phyloP scores from a whole-genome alignment of 2,888 invertebrate species.

The Drosophila barbarae region DNA sequence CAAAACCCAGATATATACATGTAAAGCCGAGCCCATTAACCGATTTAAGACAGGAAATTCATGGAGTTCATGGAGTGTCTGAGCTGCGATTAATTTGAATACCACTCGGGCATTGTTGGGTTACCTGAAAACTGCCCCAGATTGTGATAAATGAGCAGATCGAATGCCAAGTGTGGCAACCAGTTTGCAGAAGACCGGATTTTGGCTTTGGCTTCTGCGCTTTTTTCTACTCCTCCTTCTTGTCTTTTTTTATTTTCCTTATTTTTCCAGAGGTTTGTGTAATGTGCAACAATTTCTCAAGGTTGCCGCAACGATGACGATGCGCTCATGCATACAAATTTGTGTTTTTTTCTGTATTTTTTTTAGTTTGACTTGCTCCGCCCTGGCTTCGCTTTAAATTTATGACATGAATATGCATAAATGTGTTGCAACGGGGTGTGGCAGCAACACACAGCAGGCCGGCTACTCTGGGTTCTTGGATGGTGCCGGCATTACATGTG shows the following conservation, averaged over 20 bases:
- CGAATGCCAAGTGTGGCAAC: slow-evolving; percentile 62
- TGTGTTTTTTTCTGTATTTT: slow-evolving; percentile 1
- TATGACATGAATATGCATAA: slow-evolving; percentile 74
- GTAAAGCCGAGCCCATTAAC: not conserved
- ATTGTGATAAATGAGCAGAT: slow-evolving; percentile 67
- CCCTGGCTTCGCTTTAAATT: slow-evolving; percentile 40
- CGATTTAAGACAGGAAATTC: slow-evolving; percentile 15
- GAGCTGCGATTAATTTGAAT: slow-evolving; percentile 56
- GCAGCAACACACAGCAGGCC: slow-evolving; percentile 22
- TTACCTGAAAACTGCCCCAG: slow-evolving; percentile 42
- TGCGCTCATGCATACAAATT: slow-evolving; percentile 66
- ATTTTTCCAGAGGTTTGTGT: slow-evolving; percentile 25
- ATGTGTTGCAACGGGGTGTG: slow-evolving; percentile 66
- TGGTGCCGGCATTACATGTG: slow-evolving; percentile 56
- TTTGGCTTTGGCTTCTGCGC: slow-evolving; percentile 12
- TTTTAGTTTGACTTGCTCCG: slow-evolving; percentile 4
- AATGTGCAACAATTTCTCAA: slow-evolving; percentile 59
- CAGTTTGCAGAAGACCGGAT: slow-evolving; percentile 53
- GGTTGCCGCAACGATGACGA: slow-evolving; percentile 55
- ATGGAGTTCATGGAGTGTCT: slow-evolving; percentile 10
- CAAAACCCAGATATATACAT: not conserved
- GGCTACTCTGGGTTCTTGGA: slow-evolving; percentile 20
- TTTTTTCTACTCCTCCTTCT: slow-evolving; percentile 7
- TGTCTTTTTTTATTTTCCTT: slow-evolving; percentile 1
- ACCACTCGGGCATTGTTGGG: slow-evolving; percentile 24